Percentiles rank a stretch among this genome's conserved stretches.
These are phyloP conservation scores for Ceratosolen solmsi DNA, from an alignment of 1,140 invertebrate genomes.

Conservation along the genomic window DNA sequence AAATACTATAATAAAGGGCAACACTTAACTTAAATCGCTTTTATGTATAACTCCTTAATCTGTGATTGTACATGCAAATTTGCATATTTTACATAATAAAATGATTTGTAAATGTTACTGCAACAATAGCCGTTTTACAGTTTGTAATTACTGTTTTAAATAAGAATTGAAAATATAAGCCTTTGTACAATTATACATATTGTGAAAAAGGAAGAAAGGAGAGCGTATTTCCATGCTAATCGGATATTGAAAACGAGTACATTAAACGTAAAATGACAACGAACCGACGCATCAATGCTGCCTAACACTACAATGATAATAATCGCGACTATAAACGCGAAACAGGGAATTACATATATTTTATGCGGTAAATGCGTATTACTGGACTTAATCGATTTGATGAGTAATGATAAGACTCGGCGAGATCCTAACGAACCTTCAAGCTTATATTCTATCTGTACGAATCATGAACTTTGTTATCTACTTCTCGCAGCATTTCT, in stretches of 20 bases:
- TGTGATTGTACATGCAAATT: background rate
- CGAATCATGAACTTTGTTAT: conserved; percentile 8
- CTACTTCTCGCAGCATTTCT: conserved; percentile 25
- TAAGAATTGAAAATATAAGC: background rate
- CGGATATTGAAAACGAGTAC: background rate
- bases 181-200: background rate
- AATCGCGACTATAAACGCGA: conserved; percentile 3
- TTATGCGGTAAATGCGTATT: background rate
- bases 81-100: background rate
- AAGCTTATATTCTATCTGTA: background rate
- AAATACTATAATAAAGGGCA: background rate
- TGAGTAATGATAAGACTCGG: conserved; percentile 28
- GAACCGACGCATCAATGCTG: background rate
- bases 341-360: conserved; percentile 16
- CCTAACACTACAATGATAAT: conserved; percentile 12
- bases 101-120: background rate
- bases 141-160: background rate
- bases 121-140: background rate
- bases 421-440: conserved; percentile 39
- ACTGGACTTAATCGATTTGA: conserved; percentile 40
- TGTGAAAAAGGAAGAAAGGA: background rate
- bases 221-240: background rate
- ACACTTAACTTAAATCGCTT: background rate
- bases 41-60: background rate
- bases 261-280: background rate